Conservation (phyloP, 2,113 vertebrate genomes). For the Merops nubicus region DNA sequence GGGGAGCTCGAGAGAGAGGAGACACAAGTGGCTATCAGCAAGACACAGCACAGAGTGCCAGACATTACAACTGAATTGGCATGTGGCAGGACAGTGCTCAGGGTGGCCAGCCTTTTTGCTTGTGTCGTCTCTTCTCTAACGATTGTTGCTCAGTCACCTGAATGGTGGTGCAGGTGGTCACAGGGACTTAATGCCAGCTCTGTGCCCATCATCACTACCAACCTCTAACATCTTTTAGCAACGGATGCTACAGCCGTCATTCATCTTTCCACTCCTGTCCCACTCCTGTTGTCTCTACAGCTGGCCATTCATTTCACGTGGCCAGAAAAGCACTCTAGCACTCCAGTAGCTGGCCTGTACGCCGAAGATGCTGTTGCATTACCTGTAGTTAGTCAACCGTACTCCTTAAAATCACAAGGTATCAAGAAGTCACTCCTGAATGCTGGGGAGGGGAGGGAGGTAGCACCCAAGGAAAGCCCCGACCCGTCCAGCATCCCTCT, state of each 20-base stretch:
- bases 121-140: neutral
- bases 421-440: neutral
- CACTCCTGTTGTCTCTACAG: constrained; percentile 49
- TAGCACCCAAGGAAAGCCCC: neutral
- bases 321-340: constrained; percentile 4
- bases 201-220: neutral
- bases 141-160: constrained; percentile 36
- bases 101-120: neutral
- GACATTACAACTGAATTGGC: constrained; percentile 29
- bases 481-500: neutral
- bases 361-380: neutral
- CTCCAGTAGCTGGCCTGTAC: neutral
- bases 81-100: neutral
- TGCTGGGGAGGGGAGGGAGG: neutral
- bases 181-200: neutral
- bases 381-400: neutral
- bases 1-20: neutral
- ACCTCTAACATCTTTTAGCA: neutral
- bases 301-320: neutral
- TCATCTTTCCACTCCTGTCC: neutral
- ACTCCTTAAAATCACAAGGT: neutral
- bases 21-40: constrained; percentile 30
- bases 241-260: neutral
- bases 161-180: constrained; percentile 33
- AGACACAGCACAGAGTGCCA: neutral